Conservation (phyloP, 2,113 vertebrate species). For the Callopanchax toddi region DNA sequence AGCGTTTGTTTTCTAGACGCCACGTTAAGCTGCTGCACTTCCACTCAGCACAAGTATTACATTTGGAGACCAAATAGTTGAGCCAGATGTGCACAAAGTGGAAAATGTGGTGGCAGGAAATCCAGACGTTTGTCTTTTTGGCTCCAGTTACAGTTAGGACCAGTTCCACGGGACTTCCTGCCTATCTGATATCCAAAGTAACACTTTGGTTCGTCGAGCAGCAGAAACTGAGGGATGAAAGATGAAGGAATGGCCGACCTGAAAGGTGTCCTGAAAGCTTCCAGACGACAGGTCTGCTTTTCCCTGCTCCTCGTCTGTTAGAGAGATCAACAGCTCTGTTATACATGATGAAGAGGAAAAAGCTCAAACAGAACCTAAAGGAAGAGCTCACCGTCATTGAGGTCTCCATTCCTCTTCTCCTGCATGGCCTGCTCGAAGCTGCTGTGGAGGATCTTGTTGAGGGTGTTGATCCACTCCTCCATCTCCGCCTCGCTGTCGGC, state of each 20-base stretch:
- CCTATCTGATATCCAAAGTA: slow-evolving; percentile 3
- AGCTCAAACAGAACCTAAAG: background rate
- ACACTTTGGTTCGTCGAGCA: slow-evolving; percentile 1
- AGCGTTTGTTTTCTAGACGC: slow-evolving; percentile 21
- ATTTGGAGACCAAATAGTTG: slow-evolving; percentile 38
- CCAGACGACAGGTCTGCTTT: slow-evolving; percentile 88
- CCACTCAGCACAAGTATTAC: background rate
- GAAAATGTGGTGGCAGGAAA: slow-evolving; percentile 26
- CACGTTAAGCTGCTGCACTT: slow-evolving; percentile 8
- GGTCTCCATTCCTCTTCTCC: slow-evolving; percentile 93
- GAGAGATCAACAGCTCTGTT: slow-evolving; percentile 46
- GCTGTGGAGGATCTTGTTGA: slow-evolving; percentile 97
- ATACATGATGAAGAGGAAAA: slow-evolving; percentile 22
- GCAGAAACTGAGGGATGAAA: background rate
- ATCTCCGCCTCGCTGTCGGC: slow-evolving; percentile 94
- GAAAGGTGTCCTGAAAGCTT: slow-evolving; percentile 88
- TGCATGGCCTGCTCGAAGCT: slow-evolving; percentile 95
- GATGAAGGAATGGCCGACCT: slow-evolving; percentile 71
- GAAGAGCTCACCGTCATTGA: slow-evolving; percentile 84
- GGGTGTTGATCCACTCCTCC: slow-evolving; percentile 94
- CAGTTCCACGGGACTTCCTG: background rate
- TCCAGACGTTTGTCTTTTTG: slow-evolving; percentile 22
- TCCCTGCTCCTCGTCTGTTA: slow-evolving; percentile 90
- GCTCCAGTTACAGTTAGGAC: background rate
- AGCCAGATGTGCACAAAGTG: slow-evolving; percentile 50